Conservation (phyloP, 2,113 vertebrate genomes). For the Megaptera novaeangliae region DNA sequence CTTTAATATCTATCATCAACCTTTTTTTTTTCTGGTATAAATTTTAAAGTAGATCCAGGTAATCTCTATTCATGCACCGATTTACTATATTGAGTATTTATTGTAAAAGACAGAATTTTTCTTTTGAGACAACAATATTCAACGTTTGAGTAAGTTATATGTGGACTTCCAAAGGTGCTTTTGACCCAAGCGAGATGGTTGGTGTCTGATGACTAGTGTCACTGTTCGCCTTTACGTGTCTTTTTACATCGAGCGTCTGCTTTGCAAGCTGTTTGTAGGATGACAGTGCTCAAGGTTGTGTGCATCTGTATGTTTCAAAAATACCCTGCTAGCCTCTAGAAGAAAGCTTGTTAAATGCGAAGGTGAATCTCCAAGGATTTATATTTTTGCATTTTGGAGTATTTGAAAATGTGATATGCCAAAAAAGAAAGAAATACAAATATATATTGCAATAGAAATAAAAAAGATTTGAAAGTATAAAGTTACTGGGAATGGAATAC, state of each 20-base stretch:
- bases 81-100: not conserved
- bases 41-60: not conserved
- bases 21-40: not conserved
- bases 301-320: not conserved
- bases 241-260: not conserved
- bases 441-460: not conserved
- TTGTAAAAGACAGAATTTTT: not conserved
- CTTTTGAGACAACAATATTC: not conserved
- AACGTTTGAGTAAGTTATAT: not conserved
- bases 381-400: not conserved
- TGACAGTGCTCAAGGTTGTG: not conserved
- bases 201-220: not conserved
- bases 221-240: not conserved
- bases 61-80: not conserved
- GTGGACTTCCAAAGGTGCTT: not conserved
- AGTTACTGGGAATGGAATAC: not conserved
- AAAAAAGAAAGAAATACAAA: not conserved
- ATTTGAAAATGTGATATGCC: conserved; percentile 6
- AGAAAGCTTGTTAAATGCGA: not conserved
- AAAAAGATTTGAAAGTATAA: not conserved
- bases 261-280: not conserved
- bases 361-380: not conserved
- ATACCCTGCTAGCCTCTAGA: not conserved
- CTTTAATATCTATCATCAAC: not conserved
- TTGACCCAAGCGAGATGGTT: not conserved